Evolutionary conservation across 2,888 invertebrate genomes (phyloP), one percentile per base, ranked within the genome.

Genomic region (Troides helena): DNA sequence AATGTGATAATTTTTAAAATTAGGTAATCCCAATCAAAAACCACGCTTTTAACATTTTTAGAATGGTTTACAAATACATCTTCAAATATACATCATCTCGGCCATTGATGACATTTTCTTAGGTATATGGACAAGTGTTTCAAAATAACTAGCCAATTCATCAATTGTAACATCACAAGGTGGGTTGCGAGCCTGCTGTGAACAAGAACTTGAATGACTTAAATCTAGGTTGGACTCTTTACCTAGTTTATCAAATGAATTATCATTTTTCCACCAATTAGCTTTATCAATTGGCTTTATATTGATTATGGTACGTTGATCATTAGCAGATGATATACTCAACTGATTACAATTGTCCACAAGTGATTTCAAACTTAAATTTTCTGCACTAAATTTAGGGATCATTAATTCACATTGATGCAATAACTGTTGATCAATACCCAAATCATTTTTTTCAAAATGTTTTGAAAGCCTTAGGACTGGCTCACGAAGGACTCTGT

Each of bases 21-120:
- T 39, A 10, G 39, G 10, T 53, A 53, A 53, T 18, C 17, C 6
- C 18, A 53, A 5, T 25, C 3, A 61, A 61, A 61, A 46, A 62
- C 43, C 62, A 62, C 62, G 4, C 62, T 62, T 62, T 43, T 8
- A 17, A 64, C 43, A 70, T 30, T 25, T 25, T 66, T 94, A 94
- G 97, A 90, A 98, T 98, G 86, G n/a, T 17, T 21, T 53, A 53
- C n/a, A 53, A 53, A 1, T 3, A 60, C n/a, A 64, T 39, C n/a
- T 25, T 94, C 94, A 97, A 90, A 98, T 98, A 86, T 99, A 99
- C 98, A 98, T 99, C 98, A 98, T 98, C 93, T 98, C 98, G 71
- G 98, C 98, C 98, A 98, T 98, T 70, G 96, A 95, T 62, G 98
- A 98, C 98, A 99, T 99, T 88, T 99, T 98, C 90, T 98, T 98